These are phyloP conservation scores for Folsomia candida DNA, from an alignment of 2,888 invertebrate species.

Conservation along the genomic window DNA sequence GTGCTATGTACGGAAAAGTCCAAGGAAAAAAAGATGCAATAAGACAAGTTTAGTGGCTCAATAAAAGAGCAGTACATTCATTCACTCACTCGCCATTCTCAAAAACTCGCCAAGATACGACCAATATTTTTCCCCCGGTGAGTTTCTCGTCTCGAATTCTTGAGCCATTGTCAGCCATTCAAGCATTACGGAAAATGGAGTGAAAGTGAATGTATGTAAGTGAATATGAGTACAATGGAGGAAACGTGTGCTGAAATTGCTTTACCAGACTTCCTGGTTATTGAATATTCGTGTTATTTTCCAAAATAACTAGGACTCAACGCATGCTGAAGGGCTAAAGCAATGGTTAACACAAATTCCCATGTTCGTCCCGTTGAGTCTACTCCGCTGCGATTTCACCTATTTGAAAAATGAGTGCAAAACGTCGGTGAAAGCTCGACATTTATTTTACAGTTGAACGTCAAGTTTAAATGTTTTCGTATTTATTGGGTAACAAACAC, in stretches of 20 bases:
- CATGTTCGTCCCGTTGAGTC: background rate
- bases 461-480: too few species aligned
- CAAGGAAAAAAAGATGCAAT: conserved; percentile 25
- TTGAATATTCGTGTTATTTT: background rate
- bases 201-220: background rate
- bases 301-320: background rate
- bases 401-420: too few species aligned
- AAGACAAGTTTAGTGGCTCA: conserved; percentile 36
- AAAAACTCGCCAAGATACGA: too few species aligned
- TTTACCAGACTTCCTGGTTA: background rate
- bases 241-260: background rate
- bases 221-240: background rate
- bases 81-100: background rate
- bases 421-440: too few species aligned
- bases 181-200: background rate
- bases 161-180: background rate
- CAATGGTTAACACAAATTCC: background rate
- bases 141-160: too few species aligned
- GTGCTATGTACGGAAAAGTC: conserved; percentile 3
- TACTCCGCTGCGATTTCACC: too few species aligned
- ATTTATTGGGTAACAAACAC: too few species aligned
- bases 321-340: background rate
- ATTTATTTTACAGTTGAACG: too few species aligned
- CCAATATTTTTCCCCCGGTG: too few species aligned
- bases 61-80: conserved; percentile 25